Evolutionary conservation across 2,113 vertebrate species (phyloP).

Genomic region (Leptosomus discolor): DNA sequence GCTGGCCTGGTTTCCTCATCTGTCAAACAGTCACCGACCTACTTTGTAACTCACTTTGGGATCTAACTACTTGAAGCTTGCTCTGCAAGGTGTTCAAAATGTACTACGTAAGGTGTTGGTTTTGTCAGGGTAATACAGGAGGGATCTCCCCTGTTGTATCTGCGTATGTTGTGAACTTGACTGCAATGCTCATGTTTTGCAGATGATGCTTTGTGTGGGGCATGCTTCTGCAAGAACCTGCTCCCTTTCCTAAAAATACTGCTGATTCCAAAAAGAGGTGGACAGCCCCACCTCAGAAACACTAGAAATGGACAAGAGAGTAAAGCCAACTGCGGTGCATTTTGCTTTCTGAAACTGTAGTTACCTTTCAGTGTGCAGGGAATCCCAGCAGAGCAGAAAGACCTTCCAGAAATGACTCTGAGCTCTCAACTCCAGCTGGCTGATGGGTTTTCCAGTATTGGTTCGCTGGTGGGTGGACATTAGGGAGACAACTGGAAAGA

Average conservation of each 20-base stretch:
- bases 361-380: neutral
- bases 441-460: neutral
- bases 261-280: neutral
- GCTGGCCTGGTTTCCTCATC: constrained; percentile 11
- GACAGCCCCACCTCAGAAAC: neutral
- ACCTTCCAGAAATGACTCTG: neutral
- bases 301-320: neutral
- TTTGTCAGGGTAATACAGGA: neutral
- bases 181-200: neutral
- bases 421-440: neutral
- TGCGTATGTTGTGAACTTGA: neutral
- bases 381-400: neutral
- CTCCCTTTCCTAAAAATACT: neutral
- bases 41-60: constrained; percentile 9
- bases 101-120: neutral
- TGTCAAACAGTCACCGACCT: neutral
- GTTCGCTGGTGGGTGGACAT: neutral
- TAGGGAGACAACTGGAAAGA: neutral
- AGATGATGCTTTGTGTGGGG: neutral
- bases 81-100: neutral
- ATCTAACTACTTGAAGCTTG: neutral
- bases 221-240: neutral
- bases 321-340: neutral
- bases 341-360: neutral
- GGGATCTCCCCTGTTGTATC: neutral